Evolutionary conservation across 2,113 vertebrate species (phyloP).

Genomic region (Dendrocopos noguchii): DNA sequence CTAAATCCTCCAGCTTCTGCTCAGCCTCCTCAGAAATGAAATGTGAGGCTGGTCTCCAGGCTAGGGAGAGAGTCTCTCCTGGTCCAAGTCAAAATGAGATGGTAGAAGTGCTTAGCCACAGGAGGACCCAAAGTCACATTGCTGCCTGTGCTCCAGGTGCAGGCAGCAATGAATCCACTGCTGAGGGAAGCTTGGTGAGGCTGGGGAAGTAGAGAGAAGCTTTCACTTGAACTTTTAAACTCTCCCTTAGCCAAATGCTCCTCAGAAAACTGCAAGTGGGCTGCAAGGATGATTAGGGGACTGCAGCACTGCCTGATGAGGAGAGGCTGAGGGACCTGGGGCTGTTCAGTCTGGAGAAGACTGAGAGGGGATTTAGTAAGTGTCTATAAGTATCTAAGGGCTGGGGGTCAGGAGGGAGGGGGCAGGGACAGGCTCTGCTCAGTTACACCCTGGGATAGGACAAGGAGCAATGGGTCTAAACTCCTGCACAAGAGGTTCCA

Average conservation of each 20-base stretch:
- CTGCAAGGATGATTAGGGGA: no score
- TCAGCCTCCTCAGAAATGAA: background rate
- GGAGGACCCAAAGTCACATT: background rate
- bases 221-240: background rate
- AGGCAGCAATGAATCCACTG: fast-evolving
- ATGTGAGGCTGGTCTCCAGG: background rate
- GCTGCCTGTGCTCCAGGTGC: background rate
- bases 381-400: no score
- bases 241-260: background rate
- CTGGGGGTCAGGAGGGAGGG: no score
- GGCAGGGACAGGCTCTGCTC: no score
- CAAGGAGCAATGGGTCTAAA: no score
- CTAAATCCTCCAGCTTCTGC: background rate
- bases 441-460: no score
- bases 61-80: background rate
- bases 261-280: background rate
- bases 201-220: background rate
- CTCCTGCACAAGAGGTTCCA: no score
- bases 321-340: no score
- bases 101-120: background rate
- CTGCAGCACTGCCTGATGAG: no score
- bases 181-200: background rate
- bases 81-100: background rate
- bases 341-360: no score
- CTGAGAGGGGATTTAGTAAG: no score